Percentiles rank a stretch among this genome's conserved stretches.
Conservation (phyloP, 2,888 invertebrate species). For the Habrosyne pyritoides region DNA sequence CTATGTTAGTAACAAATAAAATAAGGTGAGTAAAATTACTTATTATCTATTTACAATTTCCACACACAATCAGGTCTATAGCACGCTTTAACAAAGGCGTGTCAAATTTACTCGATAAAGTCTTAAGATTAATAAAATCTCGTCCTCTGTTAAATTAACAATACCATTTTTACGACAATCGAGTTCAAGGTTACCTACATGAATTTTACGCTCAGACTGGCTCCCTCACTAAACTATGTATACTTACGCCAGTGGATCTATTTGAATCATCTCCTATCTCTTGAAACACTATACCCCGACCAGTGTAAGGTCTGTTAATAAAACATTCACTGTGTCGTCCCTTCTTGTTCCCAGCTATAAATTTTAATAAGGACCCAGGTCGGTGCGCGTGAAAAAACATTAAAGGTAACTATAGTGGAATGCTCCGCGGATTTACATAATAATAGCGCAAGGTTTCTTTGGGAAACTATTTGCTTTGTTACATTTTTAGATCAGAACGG, state of each 20-base stretch:
- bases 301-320: constrained; percentile 28
- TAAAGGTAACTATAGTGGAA: constrained; percentile 26
- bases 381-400: constrained; percentile 36
- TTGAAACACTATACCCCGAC: constrained; percentile 14
- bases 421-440: constrained; percentile 42
- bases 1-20: too few species aligned
- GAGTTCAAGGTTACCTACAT: not conserved
- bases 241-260: not conserved
- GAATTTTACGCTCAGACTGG: not conserved
- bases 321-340: constrained; percentile 40
- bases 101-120: too few species aligned
- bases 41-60: too few species aligned
- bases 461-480: not conserved
- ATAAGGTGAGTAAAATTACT: too few species aligned
- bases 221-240: not conserved
- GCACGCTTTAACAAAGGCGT: too few species aligned
- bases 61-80: too few species aligned
- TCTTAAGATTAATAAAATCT: too few species aligned
- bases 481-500: not conserved
- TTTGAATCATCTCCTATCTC: not conserved
- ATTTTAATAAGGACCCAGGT: constrained; percentile 39
- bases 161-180: not conserved
- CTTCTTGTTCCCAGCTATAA: constrained; percentile 36
- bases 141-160: not conserved
- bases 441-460: constrained; percentile 17